Conservation (phyloP, 1,140 invertebrate genomes). For the Drosophila arawakana region DNA sequence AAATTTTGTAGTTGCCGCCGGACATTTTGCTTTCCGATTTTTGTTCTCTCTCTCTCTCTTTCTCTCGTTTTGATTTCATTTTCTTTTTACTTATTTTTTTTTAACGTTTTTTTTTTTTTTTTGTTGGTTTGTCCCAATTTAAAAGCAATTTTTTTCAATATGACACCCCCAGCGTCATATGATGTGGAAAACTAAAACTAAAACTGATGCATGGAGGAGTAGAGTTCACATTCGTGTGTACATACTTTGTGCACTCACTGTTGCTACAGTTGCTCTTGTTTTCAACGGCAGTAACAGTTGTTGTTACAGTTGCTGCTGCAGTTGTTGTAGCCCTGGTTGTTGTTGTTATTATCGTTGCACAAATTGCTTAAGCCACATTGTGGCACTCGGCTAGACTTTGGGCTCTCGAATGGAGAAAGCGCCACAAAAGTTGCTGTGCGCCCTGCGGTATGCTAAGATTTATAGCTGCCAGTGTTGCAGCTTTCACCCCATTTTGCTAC, state of each 20-base stretch:
- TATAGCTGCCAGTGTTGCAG: constrained; percentile 70
- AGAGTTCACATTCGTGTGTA: constrained; percentile 49
- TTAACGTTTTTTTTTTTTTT: constrained; percentile 26
- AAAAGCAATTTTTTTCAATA: constrained; percentile 79
- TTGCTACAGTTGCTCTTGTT: constrained; percentile 47
- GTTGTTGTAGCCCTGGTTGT: neutral
- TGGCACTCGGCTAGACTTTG: constrained; percentile 47
- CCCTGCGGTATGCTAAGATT: constrained; percentile 80
- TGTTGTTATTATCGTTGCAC: constrained; percentile 53
- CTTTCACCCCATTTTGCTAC: constrained; percentile 22
- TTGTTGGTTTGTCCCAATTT: constrained; percentile 69
- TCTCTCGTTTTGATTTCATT: neutral
- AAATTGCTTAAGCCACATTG: constrained; percentile 80
- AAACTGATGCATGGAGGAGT: constrained; percentile 61
- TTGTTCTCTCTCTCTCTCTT: constrained; percentile 29
- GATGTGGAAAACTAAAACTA: constrained; percentile 65
- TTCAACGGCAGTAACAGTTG: neutral
- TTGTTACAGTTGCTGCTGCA: constrained; percentile 22
- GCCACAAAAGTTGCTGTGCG: constrained; percentile 63
- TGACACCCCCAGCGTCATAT: constrained; percentile 76
- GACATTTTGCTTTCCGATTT: constrained; percentile 64
- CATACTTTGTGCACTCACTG: constrained; percentile 60
- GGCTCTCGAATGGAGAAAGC: constrained; percentile 10
- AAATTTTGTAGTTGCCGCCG: constrained; percentile 54
- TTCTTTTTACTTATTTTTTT: constrained; percentile 7